A percentile compares a stretch with the other conserved stretches of the same genome.
phyloP scores from a whole-genome alignment of 1,140 invertebrate species.

The Heterodera schachtii region DNA sequence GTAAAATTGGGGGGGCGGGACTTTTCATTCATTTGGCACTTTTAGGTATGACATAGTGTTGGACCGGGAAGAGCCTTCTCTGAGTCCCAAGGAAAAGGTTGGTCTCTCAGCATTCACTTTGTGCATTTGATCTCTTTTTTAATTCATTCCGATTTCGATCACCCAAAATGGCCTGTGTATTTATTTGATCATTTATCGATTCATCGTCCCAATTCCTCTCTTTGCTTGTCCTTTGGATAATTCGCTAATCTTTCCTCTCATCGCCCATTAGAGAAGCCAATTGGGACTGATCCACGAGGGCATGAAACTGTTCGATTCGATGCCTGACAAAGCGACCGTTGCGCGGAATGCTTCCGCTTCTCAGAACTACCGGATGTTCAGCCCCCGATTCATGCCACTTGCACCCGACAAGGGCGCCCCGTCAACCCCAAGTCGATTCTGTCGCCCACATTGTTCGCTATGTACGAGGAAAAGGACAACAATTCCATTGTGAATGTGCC shows the following conservation, averaged over 20 bases:
- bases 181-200: background rate
- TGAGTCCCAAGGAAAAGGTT: slow-evolving; percentile 20
- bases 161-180: no score
- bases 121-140: background rate
- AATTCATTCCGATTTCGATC: no score
- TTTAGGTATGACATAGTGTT: slow-evolving; percentile 27
- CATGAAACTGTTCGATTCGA: slow-evolving; percentile 10
- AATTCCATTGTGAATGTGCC: slow-evolving; percentile 19
- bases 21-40: background rate
- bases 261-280: background rate
- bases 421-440: slow-evolving; percentile 13
- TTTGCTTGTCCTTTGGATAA: no score
- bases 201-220: no score
- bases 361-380: slow-evolving; percentile 24
- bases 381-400: slow-evolving; percentile 27
- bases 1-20: no score
- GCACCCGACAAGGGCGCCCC: slow-evolving; percentile 28
- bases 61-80: slow-evolving; percentile 17
- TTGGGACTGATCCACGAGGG: slow-evolving; percentile 20
- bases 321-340: slow-evolving; percentile 1
- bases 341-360: background rate
- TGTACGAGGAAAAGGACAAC: slow-evolving; percentile 29
- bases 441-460: slow-evolving; percentile 22
- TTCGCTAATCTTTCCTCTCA: no score
- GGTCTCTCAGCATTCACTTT: background rate